A percentile compares a stretch with the other conserved stretches of the same genome.
phyloP scores from a whole-genome alignment of 2,113 vertebrate genomes.

The Corvus moneduloides region DNA sequence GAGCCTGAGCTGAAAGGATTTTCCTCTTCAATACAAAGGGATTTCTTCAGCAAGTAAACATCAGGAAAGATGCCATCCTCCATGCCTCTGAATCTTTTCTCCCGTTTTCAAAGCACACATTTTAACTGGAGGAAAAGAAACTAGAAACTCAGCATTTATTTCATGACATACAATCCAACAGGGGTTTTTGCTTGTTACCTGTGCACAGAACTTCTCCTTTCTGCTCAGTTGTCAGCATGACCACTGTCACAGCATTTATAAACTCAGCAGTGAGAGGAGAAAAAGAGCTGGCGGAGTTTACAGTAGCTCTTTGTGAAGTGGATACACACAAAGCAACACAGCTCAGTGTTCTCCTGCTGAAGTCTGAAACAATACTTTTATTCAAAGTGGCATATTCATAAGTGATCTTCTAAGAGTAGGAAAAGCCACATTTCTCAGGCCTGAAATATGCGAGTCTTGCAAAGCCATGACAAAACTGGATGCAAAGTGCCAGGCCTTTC shows the following conservation, averaged over 20 bases:
- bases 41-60: neutral
- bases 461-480: neutral
- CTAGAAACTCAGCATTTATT: neutral
- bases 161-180: neutral
- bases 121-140: neutral
- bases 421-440: neutral
- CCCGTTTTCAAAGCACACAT: neutral
- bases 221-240: neutral
- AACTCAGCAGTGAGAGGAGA: neutral
- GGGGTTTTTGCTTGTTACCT: neutral
- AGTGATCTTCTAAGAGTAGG: neutral
- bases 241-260: neutral
- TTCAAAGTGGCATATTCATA: neutral
- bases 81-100: neutral
- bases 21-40: neutral
- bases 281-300: neutral
- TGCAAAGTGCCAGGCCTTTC: neutral
- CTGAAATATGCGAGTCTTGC: fast-evolving
- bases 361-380: neutral
- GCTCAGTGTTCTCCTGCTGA: neutral
- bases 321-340: neutral
- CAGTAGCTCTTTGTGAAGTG: neutral
- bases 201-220: neutral
- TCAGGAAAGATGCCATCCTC: neutral
- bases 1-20: neutral